A percentile compares a stretch with the other conserved stretches of the same genome.
Evolutionary conservation across 2,113 vertebrate genomes (phyloP).

Genomic region (Nibea coibor): DNA sequence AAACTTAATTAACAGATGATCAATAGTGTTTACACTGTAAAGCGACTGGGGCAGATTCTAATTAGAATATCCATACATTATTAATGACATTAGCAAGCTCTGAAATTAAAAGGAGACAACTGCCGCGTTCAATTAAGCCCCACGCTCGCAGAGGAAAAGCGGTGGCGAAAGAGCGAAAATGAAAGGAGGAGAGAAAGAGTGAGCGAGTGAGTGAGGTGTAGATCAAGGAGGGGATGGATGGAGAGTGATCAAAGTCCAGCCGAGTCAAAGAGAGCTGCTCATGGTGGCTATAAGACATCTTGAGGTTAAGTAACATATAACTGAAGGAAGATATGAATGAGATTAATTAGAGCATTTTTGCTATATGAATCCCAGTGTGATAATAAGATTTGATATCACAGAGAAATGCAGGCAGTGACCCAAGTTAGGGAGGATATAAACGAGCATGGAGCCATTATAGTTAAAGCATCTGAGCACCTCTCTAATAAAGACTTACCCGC

Average conservation of each 20-base stretch:
- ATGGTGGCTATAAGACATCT: constrained; percentile 25
- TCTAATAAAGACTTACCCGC: constrained; percentile 1
- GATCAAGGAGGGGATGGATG: constrained; percentile 41
- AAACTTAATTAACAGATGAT: constrained; percentile 87
- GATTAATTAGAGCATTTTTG: constrained; percentile 36
- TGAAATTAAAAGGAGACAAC: constrained; percentile 85
- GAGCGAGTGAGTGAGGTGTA: constrained; percentile 18
- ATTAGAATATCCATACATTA: constrained; percentile 87
- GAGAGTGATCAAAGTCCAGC: constrained; percentile 52
- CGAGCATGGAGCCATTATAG: background rate
- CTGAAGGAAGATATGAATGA: constrained; percentile 6
- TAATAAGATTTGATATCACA: constrained; percentile 27
- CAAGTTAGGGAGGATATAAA: constrained; percentile 6
- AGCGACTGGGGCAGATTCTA: constrained; percentile 82
- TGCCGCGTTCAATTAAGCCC: constrained; percentile 78
- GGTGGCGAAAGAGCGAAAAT: constrained; percentile 32
- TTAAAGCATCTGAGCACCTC: constrained; percentile 7
- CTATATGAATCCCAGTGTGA: constrained; percentile 22
- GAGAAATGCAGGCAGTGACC: constrained; percentile 8
- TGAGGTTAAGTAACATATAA: constrained; percentile 25
- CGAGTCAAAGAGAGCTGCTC: constrained; percentile 21
- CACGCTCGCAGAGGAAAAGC: constrained; percentile 46
- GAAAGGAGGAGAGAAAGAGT: constrained; percentile 6
- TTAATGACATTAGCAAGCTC: constrained; percentile 83
- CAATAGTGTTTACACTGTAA: constrained; percentile 86